These are phyloP conservation scores for Meteorus cinctellus DNA, from an alignment of 2,888 invertebrate genomes.

Conservation along the genomic window DNA sequence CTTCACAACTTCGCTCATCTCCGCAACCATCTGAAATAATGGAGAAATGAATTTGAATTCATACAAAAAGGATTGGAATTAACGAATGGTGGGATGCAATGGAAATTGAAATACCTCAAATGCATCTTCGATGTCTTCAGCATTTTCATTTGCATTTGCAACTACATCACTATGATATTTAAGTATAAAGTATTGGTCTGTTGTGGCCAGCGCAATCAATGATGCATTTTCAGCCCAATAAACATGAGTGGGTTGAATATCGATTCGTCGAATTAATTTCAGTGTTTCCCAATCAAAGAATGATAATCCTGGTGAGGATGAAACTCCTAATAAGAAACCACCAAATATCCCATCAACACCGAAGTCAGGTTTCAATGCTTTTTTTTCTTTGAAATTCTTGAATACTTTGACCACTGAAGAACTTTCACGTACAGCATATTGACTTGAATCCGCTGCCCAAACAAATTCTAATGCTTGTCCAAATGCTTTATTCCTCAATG, in stretches of 20 bases:
- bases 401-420: conserved; percentile 94
- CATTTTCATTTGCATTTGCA: conserved; percentile 83
- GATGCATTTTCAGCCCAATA: conserved; percentile 98
- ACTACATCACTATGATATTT: conserved; percentile 90
- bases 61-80: neutral
- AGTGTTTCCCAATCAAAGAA: conserved; percentile 99
- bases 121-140: conserved; percentile 92
- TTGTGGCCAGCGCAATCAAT: conserved; percentile 94
- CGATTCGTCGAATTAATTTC: conserved; percentile 94
- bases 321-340: conserved; percentile 91
- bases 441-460: conserved; percentile 97
- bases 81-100: neutral
- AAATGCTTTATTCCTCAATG: conserved; percentile 97
- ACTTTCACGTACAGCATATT: conserved; percentile 92
- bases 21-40: conserved; percentile 81
- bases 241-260: conserved; percentile 94
- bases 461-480: conserved; percentile 99
- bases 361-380: conserved; percentile 96
- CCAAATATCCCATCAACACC: conserved; percentile 97
- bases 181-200: conserved; percentile 95
- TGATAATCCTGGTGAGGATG: conserved; percentile 89
- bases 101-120: conserved; percentile 82
- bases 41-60: neutral
- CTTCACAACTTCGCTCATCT: conserved; percentile 92
- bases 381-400: conserved; percentile 98